Conservation (phyloP, 2,888 invertebrate species). For the Bombyx huttoni region DNA sequence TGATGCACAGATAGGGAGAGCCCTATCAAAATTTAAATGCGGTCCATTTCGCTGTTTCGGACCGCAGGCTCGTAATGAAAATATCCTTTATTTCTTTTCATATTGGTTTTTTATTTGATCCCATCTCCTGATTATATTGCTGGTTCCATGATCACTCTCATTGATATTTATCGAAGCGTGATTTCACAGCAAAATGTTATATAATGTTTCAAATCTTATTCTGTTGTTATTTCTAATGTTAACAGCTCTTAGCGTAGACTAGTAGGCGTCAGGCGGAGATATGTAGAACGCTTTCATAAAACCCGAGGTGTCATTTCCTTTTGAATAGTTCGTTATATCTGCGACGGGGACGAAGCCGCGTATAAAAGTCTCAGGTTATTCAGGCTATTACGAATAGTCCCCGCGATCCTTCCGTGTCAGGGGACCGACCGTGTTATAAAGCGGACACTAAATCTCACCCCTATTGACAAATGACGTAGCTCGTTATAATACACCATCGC, state of each 20-base stretch:
- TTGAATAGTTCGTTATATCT: slow-evolving; percentile 55
- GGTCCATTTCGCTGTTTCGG: slow-evolving; percentile 29
- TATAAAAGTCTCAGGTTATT: slow-evolving; percentile 40
- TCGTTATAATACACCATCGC: slow-evolving; percentile 48
- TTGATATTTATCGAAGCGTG: slow-evolving; percentile 8
- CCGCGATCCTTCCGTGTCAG: slow-evolving; percentile 20
- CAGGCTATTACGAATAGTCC: slow-evolving; percentile 32
- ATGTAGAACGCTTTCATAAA: slow-evolving; percentile 42
- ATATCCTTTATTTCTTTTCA: slow-evolving; percentile 26
- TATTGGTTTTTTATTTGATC: slow-evolving; percentile 23
- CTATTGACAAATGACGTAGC: slow-evolving; percentile 50
- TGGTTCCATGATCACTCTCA: slow-evolving; percentile 15
- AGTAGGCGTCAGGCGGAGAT: slow-evolving; percentile 18
- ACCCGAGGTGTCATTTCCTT: slow-evolving; percentile 53
- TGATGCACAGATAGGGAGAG: slow-evolving; percentile 33
- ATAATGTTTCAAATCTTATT: not conserved
- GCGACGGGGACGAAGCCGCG: slow-evolving; percentile 20
- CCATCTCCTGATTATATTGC: slow-evolving; percentile 15
- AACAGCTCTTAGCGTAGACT: slow-evolving; percentile 8
- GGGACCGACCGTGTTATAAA: slow-evolving; percentile 29
- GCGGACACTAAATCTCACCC: slow-evolving; percentile 38
- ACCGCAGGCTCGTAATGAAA: slow-evolving; percentile 26
- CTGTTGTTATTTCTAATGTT: not conserved
- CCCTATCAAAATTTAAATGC: slow-evolving; percentile 41
- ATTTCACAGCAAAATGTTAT: slow-evolving; percentile 3